phyloP scores from a whole-genome alignment of 2,888 invertebrate genomes.

The Lasiommata megera region DNA sequence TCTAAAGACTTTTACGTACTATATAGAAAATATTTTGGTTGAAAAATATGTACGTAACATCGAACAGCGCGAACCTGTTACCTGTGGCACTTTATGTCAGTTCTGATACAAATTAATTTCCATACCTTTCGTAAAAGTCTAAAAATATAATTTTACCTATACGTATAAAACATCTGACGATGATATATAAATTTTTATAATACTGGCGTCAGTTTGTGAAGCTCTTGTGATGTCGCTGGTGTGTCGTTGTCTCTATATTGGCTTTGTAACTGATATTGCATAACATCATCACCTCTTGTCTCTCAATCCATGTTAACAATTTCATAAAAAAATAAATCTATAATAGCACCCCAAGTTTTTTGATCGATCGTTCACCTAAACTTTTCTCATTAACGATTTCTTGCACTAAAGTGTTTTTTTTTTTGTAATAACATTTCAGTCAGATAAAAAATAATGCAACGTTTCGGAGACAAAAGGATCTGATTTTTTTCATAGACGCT shows the following conservation, averaged over 20 bases:
- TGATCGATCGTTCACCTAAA: neutral
- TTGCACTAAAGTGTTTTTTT: neutral
- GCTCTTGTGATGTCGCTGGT: constrained; percentile 69
- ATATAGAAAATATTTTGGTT: constrained; percentile 45
- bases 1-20: constrained; percentile 35
- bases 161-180: constrained; percentile 24
- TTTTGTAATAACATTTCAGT: neutral
- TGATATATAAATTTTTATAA: constrained; percentile 33
- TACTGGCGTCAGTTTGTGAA: constrained; percentile 58
- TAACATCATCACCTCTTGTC: constrained; percentile 9
- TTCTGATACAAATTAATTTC: constrained; percentile 50
- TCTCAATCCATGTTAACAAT: neutral
- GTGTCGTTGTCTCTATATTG: constrained; percentile 77
- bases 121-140: constrained; percentile 45
- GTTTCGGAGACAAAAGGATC: constrained; percentile 17
- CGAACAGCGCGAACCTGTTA: constrained; percentile 49
- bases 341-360: constrained; percentile 7
- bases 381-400: neutral
- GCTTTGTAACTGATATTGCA: constrained; percentile 35
- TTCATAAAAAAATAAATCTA: constrained; percentile 9
- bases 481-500: constrained; percentile 7
- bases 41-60: constrained; percentile 41
- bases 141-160: constrained; percentile 28
- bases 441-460: neutral
- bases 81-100: constrained; percentile 68